Percentiles rank a stretch among this genome's conserved stretches.
phyloP scores from a whole-genome alignment of 2,888 invertebrate species.

The Caenorhabditis drosophilae region DNA sequence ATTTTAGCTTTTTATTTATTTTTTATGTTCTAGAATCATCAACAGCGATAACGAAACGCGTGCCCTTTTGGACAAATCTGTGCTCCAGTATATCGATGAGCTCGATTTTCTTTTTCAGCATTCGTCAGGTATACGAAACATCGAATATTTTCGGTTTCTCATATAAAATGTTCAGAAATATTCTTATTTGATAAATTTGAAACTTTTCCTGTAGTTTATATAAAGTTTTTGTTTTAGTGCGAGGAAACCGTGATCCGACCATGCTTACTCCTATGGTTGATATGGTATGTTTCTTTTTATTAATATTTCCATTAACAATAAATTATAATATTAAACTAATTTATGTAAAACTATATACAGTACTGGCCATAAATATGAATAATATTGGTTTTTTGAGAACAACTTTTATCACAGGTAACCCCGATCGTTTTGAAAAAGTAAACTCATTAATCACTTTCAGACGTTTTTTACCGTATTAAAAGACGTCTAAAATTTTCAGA shows the following conservation, averaged over 20 bases:
- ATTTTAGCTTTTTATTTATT: slow-evolving; percentile 11
- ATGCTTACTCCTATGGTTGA: slow-evolving; percentile 2
- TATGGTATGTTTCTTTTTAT: slow-evolving; percentile 6
- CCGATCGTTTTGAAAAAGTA: too few relatives aligned
- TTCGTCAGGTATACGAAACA: slow-evolving; percentile 6
- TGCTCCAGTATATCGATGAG: slow-evolving; percentile 1
- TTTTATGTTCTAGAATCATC: slow-evolving; percentile 9
- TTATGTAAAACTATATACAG: slow-evolving; percentile 4
- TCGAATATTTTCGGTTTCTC: slow-evolving; percentile 1
- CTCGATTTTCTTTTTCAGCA: slow-evolving; percentile 1
- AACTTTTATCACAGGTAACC: too few relatives aligned
- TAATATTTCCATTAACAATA: slow-evolving; percentile 6
- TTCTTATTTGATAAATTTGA: slow-evolving; percentile 11
- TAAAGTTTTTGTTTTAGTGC: slow-evolving; percentile 8
- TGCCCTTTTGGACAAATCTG: slow-evolving; percentile 2
- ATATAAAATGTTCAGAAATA: slow-evolving; percentile 1
- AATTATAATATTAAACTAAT: slow-evolving; percentile 7
- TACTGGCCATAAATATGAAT: too few relatives aligned
- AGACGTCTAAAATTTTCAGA: too few relatives aligned
- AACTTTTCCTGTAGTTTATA: slow-evolving; percentile 5
- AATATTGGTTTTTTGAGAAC: too few relatives aligned
- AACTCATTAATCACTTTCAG: too few relatives aligned
- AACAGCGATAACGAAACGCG: slow-evolving; percentile 8
- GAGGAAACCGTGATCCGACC: slow-evolving; percentile 5
- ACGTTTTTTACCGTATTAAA: too few relatives aligned